A percentile compares a stretch with the other conserved stretches of the same genome.
Conservation (phyloP, 2,113 vertebrate species). For the Mungos mungo region DNA sequence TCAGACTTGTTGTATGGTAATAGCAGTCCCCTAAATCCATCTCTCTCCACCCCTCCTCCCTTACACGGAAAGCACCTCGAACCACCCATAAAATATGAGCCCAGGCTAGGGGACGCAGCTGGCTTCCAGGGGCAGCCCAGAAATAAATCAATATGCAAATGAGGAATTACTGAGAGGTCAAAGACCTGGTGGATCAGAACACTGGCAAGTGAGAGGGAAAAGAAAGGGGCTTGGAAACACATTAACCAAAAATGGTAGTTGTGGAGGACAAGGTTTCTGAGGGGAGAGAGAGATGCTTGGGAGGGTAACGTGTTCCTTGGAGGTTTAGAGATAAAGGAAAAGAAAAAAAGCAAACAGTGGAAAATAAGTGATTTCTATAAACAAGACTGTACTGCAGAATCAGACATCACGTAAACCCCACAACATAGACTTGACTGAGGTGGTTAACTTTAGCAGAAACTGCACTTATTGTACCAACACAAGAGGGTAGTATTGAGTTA, state of each 20-base stretch:
- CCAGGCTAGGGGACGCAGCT: background rate
- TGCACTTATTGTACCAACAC: background rate
- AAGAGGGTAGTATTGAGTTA: slow-evolving; percentile 38
- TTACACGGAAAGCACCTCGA: background rate
- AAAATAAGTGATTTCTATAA: background rate
- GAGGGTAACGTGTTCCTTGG: background rate
- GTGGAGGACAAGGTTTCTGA: background rate
- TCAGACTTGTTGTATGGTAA: slow-evolving; percentile 28
- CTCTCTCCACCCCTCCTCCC: background rate
- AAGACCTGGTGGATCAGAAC: background rate
- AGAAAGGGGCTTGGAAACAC: background rate
- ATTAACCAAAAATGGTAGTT: background rate
- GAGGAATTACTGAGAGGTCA: background rate
- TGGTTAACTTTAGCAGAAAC: background rate
- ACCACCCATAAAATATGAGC: background rate
- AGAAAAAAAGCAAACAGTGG: background rate
- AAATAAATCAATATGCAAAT: background rate
- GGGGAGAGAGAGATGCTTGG: no score
- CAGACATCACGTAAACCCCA: background rate
- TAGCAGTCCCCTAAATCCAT: background rate
- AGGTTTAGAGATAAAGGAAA: background rate
- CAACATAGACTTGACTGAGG: background rate
- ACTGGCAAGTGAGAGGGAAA: background rate
- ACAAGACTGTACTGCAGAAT: background rate
- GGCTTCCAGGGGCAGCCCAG: background rate